Conservation (phyloP, 2,888 invertebrate species). For the Hofmannophila pseudospretella region DNA sequence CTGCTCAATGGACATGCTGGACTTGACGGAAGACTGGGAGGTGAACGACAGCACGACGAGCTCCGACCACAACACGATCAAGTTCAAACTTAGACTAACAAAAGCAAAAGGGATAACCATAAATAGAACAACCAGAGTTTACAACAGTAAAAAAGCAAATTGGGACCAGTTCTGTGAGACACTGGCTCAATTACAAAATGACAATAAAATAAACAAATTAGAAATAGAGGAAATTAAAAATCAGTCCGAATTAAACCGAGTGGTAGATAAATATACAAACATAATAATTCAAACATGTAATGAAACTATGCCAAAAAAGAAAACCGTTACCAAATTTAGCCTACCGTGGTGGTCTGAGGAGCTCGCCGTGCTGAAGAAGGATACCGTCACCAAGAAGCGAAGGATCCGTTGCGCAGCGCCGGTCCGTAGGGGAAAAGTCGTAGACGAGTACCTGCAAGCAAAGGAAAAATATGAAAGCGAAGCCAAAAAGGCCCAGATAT, state of each 20-base stretch:
- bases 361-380: slow-evolving; percentile 10
- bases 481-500: background rate
- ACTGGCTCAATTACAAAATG: background rate
- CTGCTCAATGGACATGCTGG: slow-evolving; percentile 6
- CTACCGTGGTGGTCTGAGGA: slow-evolving; percentile 18
- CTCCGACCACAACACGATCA: slow-evolving; percentile 12
- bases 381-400: slow-evolving; percentile 11
- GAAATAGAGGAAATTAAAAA: slow-evolving; percentile 8
- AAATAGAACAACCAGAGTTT: slow-evolving; percentile 6
- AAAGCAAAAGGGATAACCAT: background rate
- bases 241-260: no score
- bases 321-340: slow-evolving; percentile 3
- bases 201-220: slow-evolving; percentile 5
- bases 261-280: background rate
- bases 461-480: background rate
- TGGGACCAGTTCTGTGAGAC: slow-evolving; percentile 6
- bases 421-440: slow-evolving; percentile 10
- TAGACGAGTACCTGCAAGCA: background rate
- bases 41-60: slow-evolving; percentile 3
- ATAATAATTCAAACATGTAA: background rate
- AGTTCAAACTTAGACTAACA: background rate
- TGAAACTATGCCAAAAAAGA: background rate
- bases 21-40: slow-evolving; percentile 5
- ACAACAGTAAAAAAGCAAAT: slow-evolving; percentile 8
- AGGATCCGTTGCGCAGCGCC: slow-evolving; percentile 15